These are phyloP conservation scores for Drusus annulatus DNA, from an alignment of 1,140 invertebrate species.

Conservation along the genomic window DNA sequence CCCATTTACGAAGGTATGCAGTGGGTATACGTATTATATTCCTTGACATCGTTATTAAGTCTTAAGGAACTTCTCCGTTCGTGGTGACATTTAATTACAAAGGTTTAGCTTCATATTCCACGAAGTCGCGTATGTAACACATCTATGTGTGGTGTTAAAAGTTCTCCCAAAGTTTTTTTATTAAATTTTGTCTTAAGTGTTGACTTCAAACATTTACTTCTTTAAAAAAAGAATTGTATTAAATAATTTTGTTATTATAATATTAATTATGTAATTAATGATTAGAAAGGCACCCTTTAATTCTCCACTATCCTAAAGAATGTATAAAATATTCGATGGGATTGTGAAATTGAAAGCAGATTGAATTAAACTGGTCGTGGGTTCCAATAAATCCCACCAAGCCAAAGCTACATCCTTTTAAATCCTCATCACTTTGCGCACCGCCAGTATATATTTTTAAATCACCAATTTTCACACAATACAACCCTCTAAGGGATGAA, in stretches of 20 bases:
- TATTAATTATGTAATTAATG: no score
- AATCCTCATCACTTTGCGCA: conserved; percentile 19
- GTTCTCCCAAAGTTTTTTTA: no score
- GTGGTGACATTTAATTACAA: conserved; percentile 29
- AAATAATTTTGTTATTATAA: no score
- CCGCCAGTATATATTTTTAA: conserved; percentile 45
- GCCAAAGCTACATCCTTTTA: not conserved
- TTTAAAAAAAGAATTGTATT: no score
- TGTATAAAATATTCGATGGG: no score
- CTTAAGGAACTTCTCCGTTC: conserved; percentile 2
- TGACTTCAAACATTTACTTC: no score
- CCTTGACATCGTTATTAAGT: not conserved
- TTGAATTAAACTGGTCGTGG: no score
- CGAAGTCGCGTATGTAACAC: not conserved
- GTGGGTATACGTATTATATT: conserved; percentile 13
- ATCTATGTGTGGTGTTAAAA: no score
- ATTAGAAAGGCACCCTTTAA: no score
- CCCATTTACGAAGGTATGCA: not conserved
- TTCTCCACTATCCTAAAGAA: no score
- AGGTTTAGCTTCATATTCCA: conserved; percentile 30
- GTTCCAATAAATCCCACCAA: not conserved
- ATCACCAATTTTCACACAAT: conserved; percentile 56
- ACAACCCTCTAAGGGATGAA: conserved; percentile 48
- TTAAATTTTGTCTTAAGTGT: no score
- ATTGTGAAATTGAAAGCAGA: no score